Conservation (phyloP, 2,888 invertebrate species). For the Zelleria hepariella region DNA sequence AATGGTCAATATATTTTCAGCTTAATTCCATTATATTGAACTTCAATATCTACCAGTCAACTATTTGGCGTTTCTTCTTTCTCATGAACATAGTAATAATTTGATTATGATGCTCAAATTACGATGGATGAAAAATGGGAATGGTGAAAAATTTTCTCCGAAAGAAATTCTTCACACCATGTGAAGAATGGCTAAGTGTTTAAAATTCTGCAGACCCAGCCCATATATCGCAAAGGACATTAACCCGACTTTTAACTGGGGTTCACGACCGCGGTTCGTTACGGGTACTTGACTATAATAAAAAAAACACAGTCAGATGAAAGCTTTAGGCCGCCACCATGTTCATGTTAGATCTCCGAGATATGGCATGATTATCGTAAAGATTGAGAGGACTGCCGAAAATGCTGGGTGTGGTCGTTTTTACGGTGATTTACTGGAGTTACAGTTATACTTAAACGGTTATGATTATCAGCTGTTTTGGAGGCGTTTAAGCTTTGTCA, state of each 20-base stretch:
- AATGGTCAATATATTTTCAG: too few relatives aligned
- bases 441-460: not conserved
- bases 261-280: slow-evolving; percentile 45
- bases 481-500: not conserved
- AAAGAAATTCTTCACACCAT: not conserved
- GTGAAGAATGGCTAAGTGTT: not conserved
- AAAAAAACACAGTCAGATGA: slow-evolving; percentile 27
- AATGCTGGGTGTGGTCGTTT: not conserved
- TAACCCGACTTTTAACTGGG: slow-evolving; percentile 30
- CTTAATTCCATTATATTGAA: too few relatives aligned
- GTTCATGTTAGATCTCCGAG: slow-evolving; percentile 17
- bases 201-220: not conserved
- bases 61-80: too few relatives aligned
- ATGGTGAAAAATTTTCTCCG: not conserved
- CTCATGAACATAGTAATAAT: too few relatives aligned
- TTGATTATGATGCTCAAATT: not conserved
- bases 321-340: slow-evolving; percentile 21
- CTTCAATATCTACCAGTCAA: too few relatives aligned
- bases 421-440: not conserved
- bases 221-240: slow-evolving; percentile 21
- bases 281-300: slow-evolving; percentile 35
- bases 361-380: not conserved
- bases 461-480: not conserved
- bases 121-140: not conserved
- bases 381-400: not conserved